A percentile compares a stretch with the other conserved stretches of the same genome.
Conservation (phyloP, 2,113 vertebrate genomes). For the Mugil cephalus region DNA sequence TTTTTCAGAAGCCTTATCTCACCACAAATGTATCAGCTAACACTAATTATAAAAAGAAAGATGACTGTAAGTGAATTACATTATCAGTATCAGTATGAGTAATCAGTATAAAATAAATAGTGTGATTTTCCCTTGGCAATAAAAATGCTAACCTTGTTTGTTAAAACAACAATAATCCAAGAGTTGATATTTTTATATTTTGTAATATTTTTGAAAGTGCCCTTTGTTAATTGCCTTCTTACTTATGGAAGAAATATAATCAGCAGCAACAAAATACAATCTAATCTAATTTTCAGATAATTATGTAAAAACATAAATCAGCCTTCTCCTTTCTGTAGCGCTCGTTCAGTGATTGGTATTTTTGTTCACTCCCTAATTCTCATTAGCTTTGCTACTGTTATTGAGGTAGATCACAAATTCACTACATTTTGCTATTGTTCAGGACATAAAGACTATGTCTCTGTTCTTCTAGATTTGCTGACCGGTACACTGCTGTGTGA, state of each 20-base stretch:
- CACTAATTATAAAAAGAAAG: not conserved
- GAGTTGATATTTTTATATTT: not conserved
- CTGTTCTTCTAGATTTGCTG: not conserved
- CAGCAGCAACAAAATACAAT: not conserved
- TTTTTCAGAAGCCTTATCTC: conserved; percentile 22
- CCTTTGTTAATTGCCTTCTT: conserved; percentile 11
- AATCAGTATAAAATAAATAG: not conserved
- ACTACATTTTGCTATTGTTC: not conserved
- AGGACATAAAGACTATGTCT: not conserved
- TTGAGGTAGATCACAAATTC: not conserved
- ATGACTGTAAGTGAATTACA: not conserved
- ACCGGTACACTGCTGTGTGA: not conserved
- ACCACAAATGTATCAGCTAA: not conserved
- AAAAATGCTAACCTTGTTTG: not conserved
- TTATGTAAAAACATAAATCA: not conserved
- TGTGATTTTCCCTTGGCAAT: not conserved
- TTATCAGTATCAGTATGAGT: too few species aligned
- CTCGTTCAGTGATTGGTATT: not conserved
- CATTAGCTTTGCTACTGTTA: not conserved
- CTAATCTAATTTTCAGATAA: not conserved
- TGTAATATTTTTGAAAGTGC: conserved; percentile 15
- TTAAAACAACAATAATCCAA: not conserved
- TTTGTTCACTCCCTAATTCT: not conserved
- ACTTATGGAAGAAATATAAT: conserved; percentile 4
- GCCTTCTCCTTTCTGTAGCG: not conserved